A percentile compares a stretch with the other conserved stretches of the same genome.
Conservation (phyloP, 2,113 vertebrate genomes). For the Rhipidura dahli region DNA sequence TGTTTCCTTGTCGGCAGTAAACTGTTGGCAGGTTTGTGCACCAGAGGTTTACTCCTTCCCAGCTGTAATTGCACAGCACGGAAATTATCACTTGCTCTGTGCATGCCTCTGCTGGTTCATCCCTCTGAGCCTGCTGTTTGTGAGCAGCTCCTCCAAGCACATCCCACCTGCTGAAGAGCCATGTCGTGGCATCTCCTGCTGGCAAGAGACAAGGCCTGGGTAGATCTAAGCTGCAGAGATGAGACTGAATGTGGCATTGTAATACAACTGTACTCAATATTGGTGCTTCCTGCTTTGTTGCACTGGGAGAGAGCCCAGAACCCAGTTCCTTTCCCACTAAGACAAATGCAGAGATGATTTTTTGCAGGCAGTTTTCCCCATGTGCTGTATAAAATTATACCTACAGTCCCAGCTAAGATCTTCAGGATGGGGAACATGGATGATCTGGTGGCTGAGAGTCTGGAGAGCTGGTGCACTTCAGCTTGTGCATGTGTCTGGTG, state of each 20-base stretch:
- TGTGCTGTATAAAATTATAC: not conserved
- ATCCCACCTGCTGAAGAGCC: not conserved
- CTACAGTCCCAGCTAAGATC: not conserved
- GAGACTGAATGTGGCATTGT: conserved; percentile 8
- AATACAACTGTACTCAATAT: not conserved
- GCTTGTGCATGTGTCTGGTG: not conserved
- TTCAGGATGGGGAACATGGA: not conserved
- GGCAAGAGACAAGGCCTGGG: conserved; percentile 18
- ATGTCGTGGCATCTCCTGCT: conserved; percentile 25
- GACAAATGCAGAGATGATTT: not conserved
- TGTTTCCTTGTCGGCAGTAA: conserved; percentile 72
- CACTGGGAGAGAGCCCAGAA: not conserved
- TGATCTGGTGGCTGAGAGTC: not conserved
- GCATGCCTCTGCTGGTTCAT: conserved; percentile 55
- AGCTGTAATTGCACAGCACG: conserved; percentile 69
- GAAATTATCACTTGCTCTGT: conserved; percentile 67
- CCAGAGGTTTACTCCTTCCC: conserved; percentile 73
- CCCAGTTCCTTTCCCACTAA: not conserved
- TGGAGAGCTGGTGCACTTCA: not conserved
- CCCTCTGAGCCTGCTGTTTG: conserved; percentile 50
- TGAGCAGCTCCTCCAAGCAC: conserved; percentile 24
- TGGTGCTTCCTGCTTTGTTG: not conserved
- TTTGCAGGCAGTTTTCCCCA: not conserved
- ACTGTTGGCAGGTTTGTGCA: conserved; percentile 72
- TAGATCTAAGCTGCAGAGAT: conserved; percentile 22